These are phyloP conservation scores for Peribatodes rhomboidaria DNA, from an alignment of 2,888 invertebrate genomes.

Conservation along the genomic window DNA sequence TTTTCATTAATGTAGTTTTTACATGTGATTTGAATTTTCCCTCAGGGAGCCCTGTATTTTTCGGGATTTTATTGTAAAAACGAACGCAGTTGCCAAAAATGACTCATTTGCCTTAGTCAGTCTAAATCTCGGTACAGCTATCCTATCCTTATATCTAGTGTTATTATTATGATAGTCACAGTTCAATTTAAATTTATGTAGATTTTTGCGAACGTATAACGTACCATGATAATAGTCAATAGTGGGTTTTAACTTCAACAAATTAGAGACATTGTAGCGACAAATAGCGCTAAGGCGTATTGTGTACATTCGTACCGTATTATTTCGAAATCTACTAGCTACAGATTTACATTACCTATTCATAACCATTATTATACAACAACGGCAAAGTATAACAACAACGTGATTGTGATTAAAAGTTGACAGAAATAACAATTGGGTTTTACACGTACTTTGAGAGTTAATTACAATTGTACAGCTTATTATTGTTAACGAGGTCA, in stretches of 20 bases:
- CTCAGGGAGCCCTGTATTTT: no score
- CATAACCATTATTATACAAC: conserved; percentile 1
- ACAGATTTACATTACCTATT: neutral
- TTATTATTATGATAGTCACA: no score
- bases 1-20: no score
- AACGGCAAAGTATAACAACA: neutral
- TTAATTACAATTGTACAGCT: neutral
- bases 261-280: neutral
- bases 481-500: neutral
- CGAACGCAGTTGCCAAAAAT: no score
- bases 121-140: no score
- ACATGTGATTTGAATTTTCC: no score
- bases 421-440: conserved; percentile 34
- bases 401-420: conserved; percentile 7
- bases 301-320: neutral
- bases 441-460: neutral
- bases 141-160: no score
- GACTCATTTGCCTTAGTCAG: no score
- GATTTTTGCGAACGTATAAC: no score
- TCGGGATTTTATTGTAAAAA: no score
- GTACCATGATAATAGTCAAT: no score
- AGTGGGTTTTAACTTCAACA: neutral
- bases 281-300: neutral
- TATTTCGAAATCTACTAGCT: neutral
- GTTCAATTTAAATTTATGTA: no score